Evolutionary conservation across 2,888 invertebrate genomes (phyloP).

Genomic region (Sinopyrophorus schimmeli): DNA sequence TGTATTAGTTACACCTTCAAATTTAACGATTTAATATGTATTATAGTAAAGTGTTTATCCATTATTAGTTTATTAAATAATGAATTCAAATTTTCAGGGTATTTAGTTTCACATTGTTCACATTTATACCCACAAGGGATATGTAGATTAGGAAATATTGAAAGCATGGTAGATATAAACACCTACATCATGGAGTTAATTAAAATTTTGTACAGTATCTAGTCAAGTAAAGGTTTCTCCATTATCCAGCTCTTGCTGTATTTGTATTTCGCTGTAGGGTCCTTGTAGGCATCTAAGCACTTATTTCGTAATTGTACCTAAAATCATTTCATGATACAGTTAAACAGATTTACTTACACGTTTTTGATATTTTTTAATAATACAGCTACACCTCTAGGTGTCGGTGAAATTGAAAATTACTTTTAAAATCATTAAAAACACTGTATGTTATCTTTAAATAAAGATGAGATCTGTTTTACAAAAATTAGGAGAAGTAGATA

Average conservation of each 20-base stretch:
- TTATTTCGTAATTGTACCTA: too few relatives aligned
- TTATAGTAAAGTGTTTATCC: constrained; percentile 8
- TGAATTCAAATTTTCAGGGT: constrained; percentile 16
- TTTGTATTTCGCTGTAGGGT: background rate
- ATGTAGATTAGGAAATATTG: constrained; percentile 17
- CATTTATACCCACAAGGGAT: constrained; percentile 12
- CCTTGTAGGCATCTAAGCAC: background rate
- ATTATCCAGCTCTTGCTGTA: constrained; percentile 1
- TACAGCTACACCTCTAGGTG: too few relatives aligned
- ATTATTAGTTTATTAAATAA: constrained; percentile 14
- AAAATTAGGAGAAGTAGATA: too few relatives aligned
- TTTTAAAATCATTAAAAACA: too few relatives aligned
- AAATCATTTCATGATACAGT: too few relatives aligned
- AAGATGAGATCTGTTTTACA: too few relatives aligned
- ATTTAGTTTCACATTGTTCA: constrained; percentile 20
- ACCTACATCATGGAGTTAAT: constrained; percentile 13
- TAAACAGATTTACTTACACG: too few relatives aligned
- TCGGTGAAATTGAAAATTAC: too few relatives aligned
- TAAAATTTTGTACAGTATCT: constrained; percentile 9
- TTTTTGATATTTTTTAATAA: background rate
- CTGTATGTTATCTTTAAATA: too few relatives aligned
- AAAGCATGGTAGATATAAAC: constrained; percentile 7
- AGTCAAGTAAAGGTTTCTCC: background rate
- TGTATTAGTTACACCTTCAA: too few relatives aligned
- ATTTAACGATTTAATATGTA: too few relatives aligned